Base-by-base conservation (phyloP, 2,888 invertebrate genomes). In the Clivina fossor region DNA sequence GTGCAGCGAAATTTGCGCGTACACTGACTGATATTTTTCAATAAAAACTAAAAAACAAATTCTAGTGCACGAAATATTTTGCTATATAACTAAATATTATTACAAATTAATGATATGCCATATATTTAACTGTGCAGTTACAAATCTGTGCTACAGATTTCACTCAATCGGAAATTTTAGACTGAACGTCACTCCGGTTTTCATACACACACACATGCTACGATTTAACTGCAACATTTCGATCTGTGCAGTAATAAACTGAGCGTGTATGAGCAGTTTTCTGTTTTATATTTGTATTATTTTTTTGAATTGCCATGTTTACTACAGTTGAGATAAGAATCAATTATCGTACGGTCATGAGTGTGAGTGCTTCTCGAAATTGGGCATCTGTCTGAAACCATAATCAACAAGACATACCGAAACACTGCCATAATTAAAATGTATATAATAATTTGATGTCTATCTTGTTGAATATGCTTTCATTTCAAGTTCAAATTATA, bases 351-450 rank as follows among this genome's bases (percentile, higher is more conserved):
- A 24, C n/a, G n/a, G n/a, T n/a, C n/a, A n/a, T n/a, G n/a, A n/a
- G n/a, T 24, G 4, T 7, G 26, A 24, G 46, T 20, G 20, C n/a
- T 30, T 40, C 9, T 22, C 22, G 32, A 44, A 22, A 30, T 32
- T 53, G 43, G 26, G 43, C 43, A 43, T 24, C 30, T 35, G 19
- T n/a, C n/a, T 51, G 53, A 35, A 15, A 24, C 24, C 26, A n/a
- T 22, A 53, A 30, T 53, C 41, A 53, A 53, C 44, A 44, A 53
- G 26, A 35, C 11, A 26, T 35, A 37, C 33, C 30, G 8, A 26
- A 8, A 33, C 53, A 53, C 53, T 53, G 53, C 53, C 53, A 53
- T 53, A 51, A 16, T 16, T 38, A 16, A 26, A 43, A 22, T 43
- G 9, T n/a, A 24, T 16, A 38, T 16, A n/a, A 20, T 11, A 53